These are phyloP conservation scores for Cliona cf. orientalis DNA, from an alignment of 37 sponge, comb jelly and placozoan species.

Conservation along the genomic window DNA sequence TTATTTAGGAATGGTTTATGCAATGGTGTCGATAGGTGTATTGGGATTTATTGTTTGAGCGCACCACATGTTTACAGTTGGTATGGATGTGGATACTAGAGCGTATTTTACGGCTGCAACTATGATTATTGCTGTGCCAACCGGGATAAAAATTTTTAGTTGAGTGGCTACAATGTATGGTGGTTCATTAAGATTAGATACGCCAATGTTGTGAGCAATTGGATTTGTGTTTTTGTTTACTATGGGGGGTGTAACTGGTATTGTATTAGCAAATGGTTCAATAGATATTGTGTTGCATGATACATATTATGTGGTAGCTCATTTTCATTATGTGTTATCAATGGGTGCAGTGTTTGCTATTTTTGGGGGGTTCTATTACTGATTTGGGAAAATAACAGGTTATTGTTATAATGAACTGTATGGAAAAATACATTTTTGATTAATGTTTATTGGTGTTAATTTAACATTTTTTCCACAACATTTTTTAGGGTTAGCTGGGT, in stretches of 20 bases:
- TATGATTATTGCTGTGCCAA: slow-evolving; percentile 91
- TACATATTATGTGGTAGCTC: slow-evolving; percentile 94
- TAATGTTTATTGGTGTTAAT: slow-evolving; percentile 94
- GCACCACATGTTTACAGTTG: slow-evolving; percentile 91
- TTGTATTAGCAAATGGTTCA: slow-evolving; percentile 81
- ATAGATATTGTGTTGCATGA: slow-evolving; percentile 90
- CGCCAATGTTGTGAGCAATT: slow-evolving; percentile 87
- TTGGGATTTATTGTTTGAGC: slow-evolving; percentile 94
- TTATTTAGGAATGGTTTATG: slow-evolving; percentile 90
- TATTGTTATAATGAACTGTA: slow-evolving; percentile 85
- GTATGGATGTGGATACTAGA: slow-evolving; percentile 92
- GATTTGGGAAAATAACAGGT: slow-evolving; percentile 83
- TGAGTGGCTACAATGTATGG: slow-evolving; percentile 83
- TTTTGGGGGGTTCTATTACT: slow-evolving; percentile 90
- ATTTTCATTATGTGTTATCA: slow-evolving; percentile 94
- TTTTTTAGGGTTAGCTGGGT: slow-evolving; percentile 87
- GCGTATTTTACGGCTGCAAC: slow-evolving; percentile 93
- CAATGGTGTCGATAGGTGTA: slow-evolving; percentile 88
- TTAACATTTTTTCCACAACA: slow-evolving; percentile 95
- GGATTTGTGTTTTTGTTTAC: slow-evolving; percentile 95
- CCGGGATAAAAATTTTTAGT: slow-evolving; percentile 92
- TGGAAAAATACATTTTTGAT: slow-evolving; percentile 87
- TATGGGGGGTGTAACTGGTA: slow-evolving; percentile 85
- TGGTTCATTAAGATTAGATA: slow-evolving; percentile 71
- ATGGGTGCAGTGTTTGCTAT: slow-evolving; percentile 92